These are phyloP conservation scores for Corydoras sp. DNA, from an alignment of 2,113 vertebrate genomes.

Conservation along the genomic window DNA sequence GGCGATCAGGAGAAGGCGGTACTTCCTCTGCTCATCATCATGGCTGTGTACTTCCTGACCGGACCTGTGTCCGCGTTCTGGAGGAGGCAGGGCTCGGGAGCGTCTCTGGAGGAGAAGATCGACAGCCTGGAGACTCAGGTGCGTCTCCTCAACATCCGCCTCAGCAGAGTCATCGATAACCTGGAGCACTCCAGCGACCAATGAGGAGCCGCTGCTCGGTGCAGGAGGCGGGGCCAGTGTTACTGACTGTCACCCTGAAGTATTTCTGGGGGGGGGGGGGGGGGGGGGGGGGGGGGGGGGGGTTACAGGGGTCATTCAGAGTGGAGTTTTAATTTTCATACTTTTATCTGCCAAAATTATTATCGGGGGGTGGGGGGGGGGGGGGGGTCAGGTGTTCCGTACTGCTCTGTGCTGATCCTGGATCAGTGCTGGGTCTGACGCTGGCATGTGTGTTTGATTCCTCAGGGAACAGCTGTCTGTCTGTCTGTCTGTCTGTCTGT, in stretches of 20 bases:
- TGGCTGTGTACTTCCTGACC: conserved; percentile 92
- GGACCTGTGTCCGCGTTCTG: conserved; percentile 88
- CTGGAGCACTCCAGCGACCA: conserved; percentile 78
- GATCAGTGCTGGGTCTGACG: neutral
- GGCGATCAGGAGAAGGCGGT: conserved; percentile 83
- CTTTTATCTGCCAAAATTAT: too few relatives aligned
- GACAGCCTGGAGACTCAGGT: conserved; percentile 91
- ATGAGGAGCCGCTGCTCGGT: conserved; percentile 49
- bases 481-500: too few relatives aligned
- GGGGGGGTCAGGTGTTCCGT: neutral
- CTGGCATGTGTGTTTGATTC: neutral
- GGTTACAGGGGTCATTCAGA: too few relatives aligned
- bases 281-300: neutral
- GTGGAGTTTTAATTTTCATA: too few relatives aligned
- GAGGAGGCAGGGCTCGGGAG: conserved; percentile 70
- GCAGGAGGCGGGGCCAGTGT: too few relatives aligned
- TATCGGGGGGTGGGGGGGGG: neutral
- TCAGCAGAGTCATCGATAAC: conserved; percentile 84
- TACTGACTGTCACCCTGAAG: too few relatives aligned
- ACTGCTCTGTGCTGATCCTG: neutral
- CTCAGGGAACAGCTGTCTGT: neutral
- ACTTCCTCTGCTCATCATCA: conserved; percentile 86
- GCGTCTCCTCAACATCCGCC: conserved; percentile 88
- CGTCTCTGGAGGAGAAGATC: conserved; percentile 85
- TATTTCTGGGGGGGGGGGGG: neutral